A percentile compares a stretch with the other conserved stretches of the same genome.
phyloP scores from a whole-genome alignment of 2,113 vertebrate species.

The Cyanoramphus novaezelandiae region DNA sequence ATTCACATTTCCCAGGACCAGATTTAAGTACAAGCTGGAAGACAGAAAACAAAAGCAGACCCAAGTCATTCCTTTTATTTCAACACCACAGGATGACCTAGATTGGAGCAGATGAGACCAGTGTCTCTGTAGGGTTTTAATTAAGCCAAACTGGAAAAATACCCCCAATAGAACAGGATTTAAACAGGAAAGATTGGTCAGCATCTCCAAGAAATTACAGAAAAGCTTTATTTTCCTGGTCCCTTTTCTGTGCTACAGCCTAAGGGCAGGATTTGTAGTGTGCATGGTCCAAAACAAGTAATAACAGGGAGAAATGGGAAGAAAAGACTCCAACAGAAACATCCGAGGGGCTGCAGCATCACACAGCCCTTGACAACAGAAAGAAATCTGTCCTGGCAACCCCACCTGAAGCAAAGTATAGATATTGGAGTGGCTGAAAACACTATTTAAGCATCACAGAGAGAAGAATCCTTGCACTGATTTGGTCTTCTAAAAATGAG shows the following conservation, averaged over 20 bases:
- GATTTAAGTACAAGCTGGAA: constrained; percentile 90
- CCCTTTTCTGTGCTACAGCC: not conserved
- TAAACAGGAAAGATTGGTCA: not conserved
- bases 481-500: not conserved
- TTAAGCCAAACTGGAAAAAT: not conserved
- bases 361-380: not conserved
- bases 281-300: not conserved
- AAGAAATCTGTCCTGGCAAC: not conserved
- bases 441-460: not conserved
- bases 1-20: constrained; percentile 95
- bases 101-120: not conserved
- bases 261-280: fast-evolving
- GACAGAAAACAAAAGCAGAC: constrained; percentile 6
- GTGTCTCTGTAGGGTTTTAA: not conserved
- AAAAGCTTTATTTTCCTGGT: not conserved
- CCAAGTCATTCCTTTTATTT: not conserved
- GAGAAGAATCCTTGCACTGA: not conserved
- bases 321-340: not conserved
- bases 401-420: not conserved
- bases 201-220: not conserved
- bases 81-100: not conserved
- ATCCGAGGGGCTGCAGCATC: not conserved
- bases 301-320: not conserved
- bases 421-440: not conserved
- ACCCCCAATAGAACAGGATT: not conserved